A percentile compares a stretch with the other conserved stretches of the same genome.
phyloP scores from a whole-genome alignment of 2,797 vertebrate genomes.

The Pseudocheirus occidentalis region DNA sequence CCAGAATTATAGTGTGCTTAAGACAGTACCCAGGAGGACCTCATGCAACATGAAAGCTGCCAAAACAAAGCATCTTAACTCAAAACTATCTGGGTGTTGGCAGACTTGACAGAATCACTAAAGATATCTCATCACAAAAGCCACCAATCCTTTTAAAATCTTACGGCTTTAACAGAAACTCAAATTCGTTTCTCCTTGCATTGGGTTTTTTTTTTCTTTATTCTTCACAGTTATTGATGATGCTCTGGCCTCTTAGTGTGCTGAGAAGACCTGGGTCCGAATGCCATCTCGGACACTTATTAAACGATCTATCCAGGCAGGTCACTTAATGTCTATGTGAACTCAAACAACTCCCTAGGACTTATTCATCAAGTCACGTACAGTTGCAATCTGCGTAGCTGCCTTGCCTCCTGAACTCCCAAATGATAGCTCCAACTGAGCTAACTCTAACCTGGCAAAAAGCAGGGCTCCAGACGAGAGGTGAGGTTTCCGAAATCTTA shows the following conservation, averaged over 20 bases:
- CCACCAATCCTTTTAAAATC: constrained; percentile 31
- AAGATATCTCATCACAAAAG: constrained; percentile 60
- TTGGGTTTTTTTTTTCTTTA: constrained; percentile 8
- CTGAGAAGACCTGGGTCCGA: neutral
- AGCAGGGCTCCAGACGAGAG: neutral
- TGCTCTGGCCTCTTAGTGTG: neutral
- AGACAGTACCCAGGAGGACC: constrained; percentile 29
- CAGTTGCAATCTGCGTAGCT: constrained; percentile 1
- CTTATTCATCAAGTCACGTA: neutral
- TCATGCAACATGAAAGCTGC: constrained; percentile 57
- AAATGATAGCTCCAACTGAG: neutral
- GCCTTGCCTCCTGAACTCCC: neutral
- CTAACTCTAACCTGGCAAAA: neutral
- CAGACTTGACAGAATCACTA: constrained; percentile 49
- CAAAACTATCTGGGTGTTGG: constrained; percentile 38
- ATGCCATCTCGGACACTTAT: neutral
- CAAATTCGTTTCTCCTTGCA: constrained; percentile 56
- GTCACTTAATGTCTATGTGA: neutral
- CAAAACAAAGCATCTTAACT: constrained; percentile 54
- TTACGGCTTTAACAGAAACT: constrained; percentile 48
- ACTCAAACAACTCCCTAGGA: neutral
- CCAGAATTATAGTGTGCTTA: constrained; percentile 53
- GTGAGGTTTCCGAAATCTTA: constrained; percentile 31
- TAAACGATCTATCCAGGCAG: neutral
- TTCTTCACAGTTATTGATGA: constrained; percentile 27